Evolutionary conservation across 2,113 vertebrate genomes (phyloP), one percentile per base, ranked within the genome.

Genomic region (Nannospalax galili): DNA sequence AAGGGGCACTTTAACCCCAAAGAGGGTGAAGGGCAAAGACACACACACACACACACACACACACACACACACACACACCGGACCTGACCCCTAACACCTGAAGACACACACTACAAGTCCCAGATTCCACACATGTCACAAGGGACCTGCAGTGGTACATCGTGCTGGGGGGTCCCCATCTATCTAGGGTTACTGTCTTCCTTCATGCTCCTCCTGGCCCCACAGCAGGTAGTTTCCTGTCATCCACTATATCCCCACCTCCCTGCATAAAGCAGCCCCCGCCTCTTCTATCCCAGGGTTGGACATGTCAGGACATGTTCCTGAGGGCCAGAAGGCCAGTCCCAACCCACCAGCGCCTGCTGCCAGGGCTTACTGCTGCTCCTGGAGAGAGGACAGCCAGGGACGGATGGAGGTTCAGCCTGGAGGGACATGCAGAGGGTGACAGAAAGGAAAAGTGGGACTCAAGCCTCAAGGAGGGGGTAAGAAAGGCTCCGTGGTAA

Each of bases 261-360:
- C 73, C 60, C 32, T 60, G 69, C 62, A 72, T 30, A 70, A 52
- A 93, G 67, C 22, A 73, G 80, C 37, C 42, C 48, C 60, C 82
- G 35, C 35, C 60, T 84, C 80, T 58, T 69, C 72, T 15, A 9
- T 20, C n/a, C 60, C 94, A 65, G 84, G 45, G 30, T 45, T 90
- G 60, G 37, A 82, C 95, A 91, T 86, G 97, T 75, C 84, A 30
- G 88, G 91, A 73, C 97, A 78, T 96, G 97, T 85, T 95, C 67
- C 77, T 30, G n/a, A 91, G 11, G 79, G 30, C 70, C 52, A 24
- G 67, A 58, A 65, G 62, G 62, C 86, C 30, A 37, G 56, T 73
- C 32, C 6, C 35, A 32, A 37, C 89, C 67, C 45, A 86, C 42
- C 37, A 10, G 37, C 45, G 80, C 40, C 40, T 26, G 16, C 40